These are phyloP conservation scores for Stegodyphus dumicola DNA, from an alignment of 1,140 invertebrate species.

Conservation along the genomic window DNA sequence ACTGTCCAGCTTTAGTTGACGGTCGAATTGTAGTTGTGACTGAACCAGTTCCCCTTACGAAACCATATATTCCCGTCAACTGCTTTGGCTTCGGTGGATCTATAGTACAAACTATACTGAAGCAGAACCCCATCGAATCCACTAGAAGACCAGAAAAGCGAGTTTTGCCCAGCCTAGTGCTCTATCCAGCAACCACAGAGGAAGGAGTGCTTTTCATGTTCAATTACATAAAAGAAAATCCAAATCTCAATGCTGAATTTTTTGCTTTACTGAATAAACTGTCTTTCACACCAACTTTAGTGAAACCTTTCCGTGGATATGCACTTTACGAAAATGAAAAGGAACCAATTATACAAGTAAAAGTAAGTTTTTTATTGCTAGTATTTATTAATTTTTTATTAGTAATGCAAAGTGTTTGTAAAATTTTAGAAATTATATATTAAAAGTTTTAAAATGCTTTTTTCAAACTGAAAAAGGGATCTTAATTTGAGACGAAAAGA, in stretches of 20 bases:
- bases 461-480: too few species aligned
- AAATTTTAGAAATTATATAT: too few species aligned
- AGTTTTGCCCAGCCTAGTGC: conserved; percentile 66
- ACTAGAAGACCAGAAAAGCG: neutral
- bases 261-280: conserved; percentile 48
- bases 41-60: conserved; percentile 75
- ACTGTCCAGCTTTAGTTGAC: conserved; percentile 73
- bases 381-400: too few species aligned
- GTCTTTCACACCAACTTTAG: neutral
- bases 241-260: conserved; percentile 48
- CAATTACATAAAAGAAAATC: conserved; percentile 66
- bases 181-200: conserved; percentile 70
- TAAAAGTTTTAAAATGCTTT: too few species aligned
- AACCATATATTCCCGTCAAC: conserved; percentile 89
- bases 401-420: too few species aligned
- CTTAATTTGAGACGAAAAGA: too few species aligned
- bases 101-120: conserved; percentile 90
- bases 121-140: conserved; percentile 70
- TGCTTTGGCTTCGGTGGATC: conserved; percentile 98
- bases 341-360: neutral
- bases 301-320: conserved; percentile 34
- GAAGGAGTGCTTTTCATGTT: conserved; percentile 68
- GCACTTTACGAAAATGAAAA: neutral
- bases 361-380: neutral
- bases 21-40: conserved; percentile 79